phyloP scores from a whole-genome alignment of 2,888 invertebrate species.

The Phorcus lineatus region DNA sequence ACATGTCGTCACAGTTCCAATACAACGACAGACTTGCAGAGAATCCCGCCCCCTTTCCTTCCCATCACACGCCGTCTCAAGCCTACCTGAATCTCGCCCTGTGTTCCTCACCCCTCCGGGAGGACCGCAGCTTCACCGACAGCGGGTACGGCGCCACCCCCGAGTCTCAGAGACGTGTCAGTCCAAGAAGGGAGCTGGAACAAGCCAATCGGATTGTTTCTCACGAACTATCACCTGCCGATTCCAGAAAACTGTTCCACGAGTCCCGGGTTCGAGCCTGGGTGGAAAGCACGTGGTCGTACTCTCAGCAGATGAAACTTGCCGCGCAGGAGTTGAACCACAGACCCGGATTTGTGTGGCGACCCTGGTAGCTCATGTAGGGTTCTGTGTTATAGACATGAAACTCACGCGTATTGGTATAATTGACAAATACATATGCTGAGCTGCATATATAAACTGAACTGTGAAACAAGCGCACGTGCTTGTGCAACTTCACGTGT shows the following conservation, averaged over 20 bases:
- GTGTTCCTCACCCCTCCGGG: not conserved
- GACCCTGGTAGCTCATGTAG: too few species aligned
- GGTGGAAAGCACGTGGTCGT: not conserved
- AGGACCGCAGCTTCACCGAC: not conserved
- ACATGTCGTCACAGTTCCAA: too few species aligned
- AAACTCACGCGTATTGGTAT: too few species aligned
- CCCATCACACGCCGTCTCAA: not conserved
- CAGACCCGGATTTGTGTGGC: not conserved
- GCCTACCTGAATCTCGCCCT: not conserved
- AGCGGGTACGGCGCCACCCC: not conserved
- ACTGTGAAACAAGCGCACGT: too few species aligned
- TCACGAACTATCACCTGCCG: not conserved
- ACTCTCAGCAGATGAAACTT: not conserved
- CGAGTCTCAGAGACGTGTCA: not conserved
- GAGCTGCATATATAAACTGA: too few species aligned
- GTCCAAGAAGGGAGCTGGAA: not conserved
- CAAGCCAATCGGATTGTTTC: not conserved
- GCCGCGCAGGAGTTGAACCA: not conserved
- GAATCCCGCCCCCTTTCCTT: not conserved
- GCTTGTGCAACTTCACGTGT: too few species aligned
- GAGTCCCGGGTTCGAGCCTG: constrained; percentile 2
- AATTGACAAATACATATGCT: too few species aligned
- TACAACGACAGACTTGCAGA: too few species aligned
- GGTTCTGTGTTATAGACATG: too few species aligned
- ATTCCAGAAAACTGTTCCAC: not conserved